Evolutionary conservation across 2,113 vertebrate species (phyloP).

Genomic region (Lampris incognitus): DNA sequence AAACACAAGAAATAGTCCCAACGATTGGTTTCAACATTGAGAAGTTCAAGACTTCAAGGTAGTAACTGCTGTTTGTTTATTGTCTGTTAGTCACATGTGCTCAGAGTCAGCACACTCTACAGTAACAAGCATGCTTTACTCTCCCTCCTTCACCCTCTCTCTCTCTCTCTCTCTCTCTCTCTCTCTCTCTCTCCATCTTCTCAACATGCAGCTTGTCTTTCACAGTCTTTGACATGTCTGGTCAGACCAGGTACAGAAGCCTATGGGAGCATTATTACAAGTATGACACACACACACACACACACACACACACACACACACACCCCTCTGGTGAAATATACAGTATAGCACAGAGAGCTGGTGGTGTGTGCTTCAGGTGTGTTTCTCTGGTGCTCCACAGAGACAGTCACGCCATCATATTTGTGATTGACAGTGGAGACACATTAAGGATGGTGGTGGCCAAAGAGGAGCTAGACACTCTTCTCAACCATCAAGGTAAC

Average conservation of each 20-base stretch:
- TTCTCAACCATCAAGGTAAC: constrained; percentile 95
- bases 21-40: constrained; percentile 99
- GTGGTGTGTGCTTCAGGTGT: neutral
- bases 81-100: neutral
- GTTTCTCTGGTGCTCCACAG: constrained; percentile 74
- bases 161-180: neutral
- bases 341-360: neutral
- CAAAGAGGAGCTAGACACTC: constrained; percentile 95
- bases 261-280: constrained; percentile 99
- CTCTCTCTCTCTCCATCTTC: too few relatives aligned
- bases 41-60: constrained; percentile 98
- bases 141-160: neutral
- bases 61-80: constrained; percentile 37
- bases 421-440: constrained; percentile 98
- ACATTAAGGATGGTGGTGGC: constrained; percentile 97
- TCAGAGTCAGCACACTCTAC: too few relatives aligned
- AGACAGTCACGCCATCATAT: constrained; percentile 98
- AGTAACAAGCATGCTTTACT: neutral
- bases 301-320: neutral
- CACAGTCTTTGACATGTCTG: constrained; percentile 99
- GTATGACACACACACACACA: constrained; percentile 79
- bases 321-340: neutral
- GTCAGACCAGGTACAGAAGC: constrained; percentile 96
- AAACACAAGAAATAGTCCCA: constrained; percentile 94
- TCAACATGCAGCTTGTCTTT: constrained; percentile 89